phyloP scores from a whole-genome alignment of 2,113 vertebrate species.

The Periophthalmodon schlosseri region DNA sequence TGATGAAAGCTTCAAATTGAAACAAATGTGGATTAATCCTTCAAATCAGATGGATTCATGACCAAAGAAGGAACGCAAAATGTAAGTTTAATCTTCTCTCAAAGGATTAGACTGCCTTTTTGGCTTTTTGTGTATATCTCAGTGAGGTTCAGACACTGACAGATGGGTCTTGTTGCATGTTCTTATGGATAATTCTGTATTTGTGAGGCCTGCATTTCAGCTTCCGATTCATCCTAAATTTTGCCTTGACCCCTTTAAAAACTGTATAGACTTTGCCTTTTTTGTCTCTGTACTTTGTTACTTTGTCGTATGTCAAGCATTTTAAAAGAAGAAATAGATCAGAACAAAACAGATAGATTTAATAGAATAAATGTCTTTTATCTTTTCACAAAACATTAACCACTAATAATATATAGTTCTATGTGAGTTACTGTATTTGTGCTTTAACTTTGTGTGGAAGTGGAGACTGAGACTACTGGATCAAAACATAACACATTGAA shows the following conservation, averaged over 20 bases:
- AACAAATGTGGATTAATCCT: conserved; percentile 65
- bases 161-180: neutral
- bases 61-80: conserved; percentile 35
- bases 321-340: no score
- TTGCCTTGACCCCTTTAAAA: neutral
- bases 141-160: neutral
- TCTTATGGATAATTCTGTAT: neutral
- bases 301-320: no score
- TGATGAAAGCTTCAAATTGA: conserved; percentile 30
- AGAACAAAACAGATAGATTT: no score
- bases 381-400: neutral
- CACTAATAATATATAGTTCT: no score
- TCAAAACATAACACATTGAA: neutral
- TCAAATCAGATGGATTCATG: conserved; percentile 53
- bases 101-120: neutral
- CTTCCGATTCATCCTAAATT: neutral
- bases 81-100: conserved; percentile 57
- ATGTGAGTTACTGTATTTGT: neutral
- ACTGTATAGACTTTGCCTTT: neutral
- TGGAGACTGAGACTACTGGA: neutral
- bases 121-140: neutral
- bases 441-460: neutral
- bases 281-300: neutral
- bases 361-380: neutral
- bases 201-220: neutral